Conservation (phyloP, 1,140 invertebrate species). For the Eupristina koningsbergeri region DNA sequence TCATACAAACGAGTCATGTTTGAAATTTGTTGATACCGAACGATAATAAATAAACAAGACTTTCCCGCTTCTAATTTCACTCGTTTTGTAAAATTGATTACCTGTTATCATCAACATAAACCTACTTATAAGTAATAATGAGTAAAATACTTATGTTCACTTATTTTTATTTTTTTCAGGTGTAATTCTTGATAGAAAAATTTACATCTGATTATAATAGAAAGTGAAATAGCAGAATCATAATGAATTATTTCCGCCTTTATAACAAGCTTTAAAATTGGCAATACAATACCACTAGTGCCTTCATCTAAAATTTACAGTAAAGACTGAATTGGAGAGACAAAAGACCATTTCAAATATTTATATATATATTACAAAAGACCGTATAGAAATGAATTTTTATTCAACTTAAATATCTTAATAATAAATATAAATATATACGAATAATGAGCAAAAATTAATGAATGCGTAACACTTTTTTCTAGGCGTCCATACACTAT, state of each 20-base stretch:
- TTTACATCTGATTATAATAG: no score
- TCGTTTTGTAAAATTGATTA: no score
- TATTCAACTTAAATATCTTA: not conserved
- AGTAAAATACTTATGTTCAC: no score
- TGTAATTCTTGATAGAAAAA: constrained; percentile 46
- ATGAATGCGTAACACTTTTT: no score
- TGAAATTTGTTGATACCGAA: no score
- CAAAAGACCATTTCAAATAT: not conserved
- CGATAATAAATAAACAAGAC: no score
- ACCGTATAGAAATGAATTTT: not conserved
- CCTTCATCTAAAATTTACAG: constrained; percentile 52
- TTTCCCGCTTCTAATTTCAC: no score
- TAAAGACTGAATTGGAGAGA: constrained; percentile 15
- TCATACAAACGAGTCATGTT: no score
- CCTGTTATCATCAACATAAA: no score
- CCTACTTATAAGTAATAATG: no score
- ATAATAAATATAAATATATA: not conserved
- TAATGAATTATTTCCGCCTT: constrained; percentile 27
- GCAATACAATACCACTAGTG: constrained; percentile 61
- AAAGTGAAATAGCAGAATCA: not conserved
- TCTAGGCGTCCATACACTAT: no score
- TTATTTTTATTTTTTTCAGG: constrained; percentile 16
- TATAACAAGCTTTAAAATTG: constrained; percentile 43
- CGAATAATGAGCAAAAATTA: no score
- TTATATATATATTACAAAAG: not conserved